Conservation (phyloP, 2,888 invertebrate genomes). For the Leucania comma region DNA sequence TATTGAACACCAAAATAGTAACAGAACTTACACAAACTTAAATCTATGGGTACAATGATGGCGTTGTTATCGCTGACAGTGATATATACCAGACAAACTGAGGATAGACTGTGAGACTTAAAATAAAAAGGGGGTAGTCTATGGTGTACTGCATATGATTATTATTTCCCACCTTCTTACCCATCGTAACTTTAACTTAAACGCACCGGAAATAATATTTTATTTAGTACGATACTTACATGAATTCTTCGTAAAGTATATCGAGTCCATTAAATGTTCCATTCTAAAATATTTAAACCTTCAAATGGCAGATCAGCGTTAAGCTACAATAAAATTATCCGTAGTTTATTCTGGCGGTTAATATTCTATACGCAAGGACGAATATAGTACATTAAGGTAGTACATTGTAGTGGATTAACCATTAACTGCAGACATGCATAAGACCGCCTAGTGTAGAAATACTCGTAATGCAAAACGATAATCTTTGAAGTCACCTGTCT, state of each 20-base stretch:
- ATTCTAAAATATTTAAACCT: slow-evolving; percentile 50
- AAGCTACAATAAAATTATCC: slow-evolving; percentile 53
- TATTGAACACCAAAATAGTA: too few relatives aligned
- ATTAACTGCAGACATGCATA: slow-evolving; percentile 32
- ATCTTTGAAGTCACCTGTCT: background rate
- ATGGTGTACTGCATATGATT: too few relatives aligned
- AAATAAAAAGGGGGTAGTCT: too few relatives aligned
- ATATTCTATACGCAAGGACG: slow-evolving; percentile 55
- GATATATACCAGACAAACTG: too few relatives aligned
- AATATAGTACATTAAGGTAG: slow-evolving; percentile 20
- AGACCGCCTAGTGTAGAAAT: slow-evolving; percentile 25
- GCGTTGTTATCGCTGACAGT: too few relatives aligned
- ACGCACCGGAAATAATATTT: background rate
- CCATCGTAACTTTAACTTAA: slow-evolving; percentile 6
- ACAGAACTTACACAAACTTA: too few relatives aligned
- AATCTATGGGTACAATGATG: too few relatives aligned
- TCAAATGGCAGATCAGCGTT: slow-evolving; percentile 59
- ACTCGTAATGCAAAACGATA: slow-evolving; percentile 26
- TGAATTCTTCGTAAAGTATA: background rate
- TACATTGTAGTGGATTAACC: background rate
- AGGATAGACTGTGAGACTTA: too few relatives aligned
- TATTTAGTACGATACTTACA: too few relatives aligned
- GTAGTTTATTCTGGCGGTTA: slow-evolving; percentile 44
- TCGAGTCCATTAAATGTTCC: slow-evolving; percentile 18
- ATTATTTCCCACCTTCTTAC: too few relatives aligned